A percentile compares a stretch with the other conserved stretches of the same genome.
Evolutionary conservation across 2,888 invertebrate species (phyloP).

Genomic region (Zelleria hepariella): DNA sequence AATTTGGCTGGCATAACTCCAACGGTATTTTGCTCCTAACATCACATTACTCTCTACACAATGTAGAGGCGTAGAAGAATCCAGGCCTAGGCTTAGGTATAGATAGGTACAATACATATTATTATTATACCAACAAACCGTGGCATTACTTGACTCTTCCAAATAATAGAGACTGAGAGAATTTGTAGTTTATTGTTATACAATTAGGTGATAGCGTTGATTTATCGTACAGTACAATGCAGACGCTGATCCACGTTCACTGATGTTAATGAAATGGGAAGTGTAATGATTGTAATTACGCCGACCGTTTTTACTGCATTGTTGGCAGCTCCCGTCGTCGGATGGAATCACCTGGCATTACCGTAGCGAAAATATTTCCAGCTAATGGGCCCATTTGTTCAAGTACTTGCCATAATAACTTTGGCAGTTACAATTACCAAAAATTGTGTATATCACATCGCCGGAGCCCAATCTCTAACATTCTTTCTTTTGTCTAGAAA

Average conservation of each 20-base stretch:
- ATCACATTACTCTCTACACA: not conserved
- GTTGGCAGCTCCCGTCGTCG: slow-evolving; percentile 41
- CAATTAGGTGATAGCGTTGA: not conserved
- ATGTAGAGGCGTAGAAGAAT: not conserved
- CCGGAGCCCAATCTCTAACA: slow-evolving; percentile 7
- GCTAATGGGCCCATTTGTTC: slow-evolving; percentile 60
- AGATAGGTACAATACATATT: too few species aligned
- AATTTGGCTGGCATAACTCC: not conserved
- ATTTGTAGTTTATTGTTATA: not conserved
- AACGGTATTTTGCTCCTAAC: not conserved
- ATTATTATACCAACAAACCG: too few species aligned
- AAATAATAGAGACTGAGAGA: too few species aligned
- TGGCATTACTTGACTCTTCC: too few species aligned
- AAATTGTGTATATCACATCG: too few species aligned
- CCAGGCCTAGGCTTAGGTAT: not conserved
- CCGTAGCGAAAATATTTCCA: slow-evolving; percentile 58
- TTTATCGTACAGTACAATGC: slow-evolving; percentile 5
- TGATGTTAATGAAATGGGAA: slow-evolving; percentile 64
- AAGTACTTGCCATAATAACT: slow-evolving; percentile 56
- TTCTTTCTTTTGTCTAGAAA: slow-evolving; percentile 13
- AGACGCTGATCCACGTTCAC: slow-evolving; percentile 48
- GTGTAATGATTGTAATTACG: slow-evolving; percentile 64
- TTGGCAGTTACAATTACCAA: slow-evolving; percentile 52
- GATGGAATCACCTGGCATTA: slow-evolving; percentile 64
- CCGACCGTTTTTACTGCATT: slow-evolving; percentile 60